These are phyloP conservation scores for Drosophila subobscura DNA, from an alignment of 1,140 invertebrate species.

Conservation along the genomic window DNA sequence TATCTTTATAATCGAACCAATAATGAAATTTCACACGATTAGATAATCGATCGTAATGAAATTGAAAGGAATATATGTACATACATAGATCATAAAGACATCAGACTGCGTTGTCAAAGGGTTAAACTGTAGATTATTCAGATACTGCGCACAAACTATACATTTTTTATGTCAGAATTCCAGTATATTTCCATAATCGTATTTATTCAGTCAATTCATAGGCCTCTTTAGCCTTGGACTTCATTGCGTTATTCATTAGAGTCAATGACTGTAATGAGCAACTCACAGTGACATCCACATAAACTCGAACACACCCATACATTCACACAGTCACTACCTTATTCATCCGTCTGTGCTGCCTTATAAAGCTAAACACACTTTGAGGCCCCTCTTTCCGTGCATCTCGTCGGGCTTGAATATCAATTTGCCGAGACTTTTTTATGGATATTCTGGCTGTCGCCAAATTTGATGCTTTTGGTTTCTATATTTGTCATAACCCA, in stretches of 20 bases:
- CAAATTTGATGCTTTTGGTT: slow-evolving; percentile 74
- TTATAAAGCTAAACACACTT: slow-evolving; percentile 49
- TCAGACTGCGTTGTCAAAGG: too few relatives aligned
- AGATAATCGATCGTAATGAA: too few relatives aligned
- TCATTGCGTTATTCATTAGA: slow-evolving; percentile 43
- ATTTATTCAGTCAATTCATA: slow-evolving; percentile 15
- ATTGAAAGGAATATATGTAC: too few relatives aligned
- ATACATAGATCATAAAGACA: too few relatives aligned
- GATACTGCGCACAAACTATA: too few relatives aligned
- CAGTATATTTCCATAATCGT: slow-evolving; percentile 4
- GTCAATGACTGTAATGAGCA: slow-evolving; percentile 50
- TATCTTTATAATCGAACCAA: too few relatives aligned
- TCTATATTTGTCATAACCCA: slow-evolving; percentile 77
- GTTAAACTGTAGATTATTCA: too few relatives aligned
- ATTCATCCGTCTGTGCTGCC: slow-evolving; percentile 24
- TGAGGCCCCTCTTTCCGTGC: slow-evolving; percentile 38
- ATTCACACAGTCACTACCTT: slow-evolving; percentile 20
- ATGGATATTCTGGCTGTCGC: slow-evolving; percentile 63
- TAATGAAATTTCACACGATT: too few relatives aligned
- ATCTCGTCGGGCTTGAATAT: slow-evolving; percentile 52
- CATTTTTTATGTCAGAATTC: too few relatives aligned
- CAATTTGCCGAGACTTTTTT: slow-evolving; percentile 57
- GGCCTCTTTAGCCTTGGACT: slow-evolving; percentile 39
- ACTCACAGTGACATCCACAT: slow-evolving; percentile 2
- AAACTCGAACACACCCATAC: slow-evolving; percentile 4